A percentile compares a stretch with the other conserved stretches of the same genome.
phyloP scores from a whole-genome alignment of 1,140 invertebrate species.

The Procambarus clarkii region DNA sequence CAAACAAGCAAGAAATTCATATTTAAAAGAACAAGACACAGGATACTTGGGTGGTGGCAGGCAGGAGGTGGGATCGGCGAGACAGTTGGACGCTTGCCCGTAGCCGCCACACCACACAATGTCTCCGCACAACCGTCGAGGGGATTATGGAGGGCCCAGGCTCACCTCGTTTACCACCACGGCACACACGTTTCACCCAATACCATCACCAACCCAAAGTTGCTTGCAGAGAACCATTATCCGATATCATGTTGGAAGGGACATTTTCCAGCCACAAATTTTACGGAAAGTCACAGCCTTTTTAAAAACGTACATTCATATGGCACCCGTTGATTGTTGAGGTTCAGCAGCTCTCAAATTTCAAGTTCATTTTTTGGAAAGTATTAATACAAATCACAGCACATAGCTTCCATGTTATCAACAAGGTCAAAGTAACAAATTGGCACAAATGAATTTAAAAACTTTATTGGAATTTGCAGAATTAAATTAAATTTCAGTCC shows the following conservation, averaged over 20 bases:
- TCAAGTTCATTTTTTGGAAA: background rate
- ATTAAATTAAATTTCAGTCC: background rate
- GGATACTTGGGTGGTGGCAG: conserved; percentile 58
- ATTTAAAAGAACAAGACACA: conserved; percentile 49
- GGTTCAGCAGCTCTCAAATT: background rate
- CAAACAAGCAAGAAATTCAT: conserved; percentile 11
- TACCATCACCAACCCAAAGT: conserved; percentile 42
- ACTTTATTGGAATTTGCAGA: background rate
- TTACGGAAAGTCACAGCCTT: background rate
- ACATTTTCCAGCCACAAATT: background rate
- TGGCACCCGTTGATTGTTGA: background rate
- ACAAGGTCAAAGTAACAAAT: background rate
- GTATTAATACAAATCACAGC: background rate
- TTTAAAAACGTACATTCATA: background rate
- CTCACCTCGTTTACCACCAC: conserved; percentile 28
- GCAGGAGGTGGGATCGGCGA: conserved; percentile 44
- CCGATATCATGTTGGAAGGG: background rate
- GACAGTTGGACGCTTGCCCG: conserved; percentile 37
- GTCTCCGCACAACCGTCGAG: conserved; percentile 17
- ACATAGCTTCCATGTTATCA: background rate
- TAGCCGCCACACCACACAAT: conserved; percentile 49
- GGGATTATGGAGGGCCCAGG: conserved; percentile 30
- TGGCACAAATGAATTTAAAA: background rate
- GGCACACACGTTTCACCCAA: conserved; percentile 23
- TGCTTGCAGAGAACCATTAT: conserved; percentile 35